Conservation (phyloP, 1,140 invertebrate species). For the Goniozus legneri region DNA sequence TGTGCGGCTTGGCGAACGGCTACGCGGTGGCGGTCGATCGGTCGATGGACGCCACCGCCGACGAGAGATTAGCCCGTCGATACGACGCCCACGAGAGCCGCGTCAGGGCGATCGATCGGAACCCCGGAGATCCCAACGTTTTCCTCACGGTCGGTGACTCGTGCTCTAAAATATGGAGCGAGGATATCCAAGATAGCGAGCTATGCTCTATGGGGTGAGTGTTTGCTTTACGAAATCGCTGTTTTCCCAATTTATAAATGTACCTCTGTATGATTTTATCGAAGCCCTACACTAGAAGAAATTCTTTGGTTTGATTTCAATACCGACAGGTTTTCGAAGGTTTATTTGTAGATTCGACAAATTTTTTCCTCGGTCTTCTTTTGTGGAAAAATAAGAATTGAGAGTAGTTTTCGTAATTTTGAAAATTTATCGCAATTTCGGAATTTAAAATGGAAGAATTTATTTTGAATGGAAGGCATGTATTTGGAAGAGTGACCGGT, state of each 20-base stretch:
- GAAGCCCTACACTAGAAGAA: neutral
- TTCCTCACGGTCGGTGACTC: constrained; percentile 87
- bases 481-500: no score
- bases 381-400: no score
- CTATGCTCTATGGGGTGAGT: constrained; percentile 71
- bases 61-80: constrained; percentile 69
- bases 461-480: no score
- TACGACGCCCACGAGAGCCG: constrained; percentile 81
- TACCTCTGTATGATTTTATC: neutral
- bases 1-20: constrained; percentile 66
- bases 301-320: neutral
- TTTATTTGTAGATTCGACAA: no score
- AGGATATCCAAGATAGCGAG: constrained; percentile 81
- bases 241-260: neutral
- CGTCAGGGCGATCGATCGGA: constrained; percentile 76
- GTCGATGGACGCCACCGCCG: constrained; percentile 68
- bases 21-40: no score
- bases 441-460: no score
- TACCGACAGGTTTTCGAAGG: no score
- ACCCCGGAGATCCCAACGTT: constrained; percentile 82
- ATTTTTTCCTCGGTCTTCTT: no score
- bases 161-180: constrained; percentile 83
- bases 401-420: no score
- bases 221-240: neutral
- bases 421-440: no score